Evolutionary conservation across 2,797 vertebrate genomes (phyloP).

Genomic region (Lepidocolaptes lacrymiger): DNA sequence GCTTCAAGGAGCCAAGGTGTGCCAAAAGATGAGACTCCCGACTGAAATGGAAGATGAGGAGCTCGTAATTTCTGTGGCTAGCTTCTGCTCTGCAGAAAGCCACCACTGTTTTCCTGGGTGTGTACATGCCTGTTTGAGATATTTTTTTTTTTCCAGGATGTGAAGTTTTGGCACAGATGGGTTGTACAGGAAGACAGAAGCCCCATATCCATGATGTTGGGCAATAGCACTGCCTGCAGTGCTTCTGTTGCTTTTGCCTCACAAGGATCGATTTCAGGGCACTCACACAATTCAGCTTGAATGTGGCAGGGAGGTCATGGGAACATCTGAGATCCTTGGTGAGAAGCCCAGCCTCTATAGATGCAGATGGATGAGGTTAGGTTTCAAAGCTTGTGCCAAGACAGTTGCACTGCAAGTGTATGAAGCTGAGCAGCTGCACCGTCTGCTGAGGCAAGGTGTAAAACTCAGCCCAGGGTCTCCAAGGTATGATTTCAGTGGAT

Average conservation of each 20-base stretch:
- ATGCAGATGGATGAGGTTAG: accelerated
- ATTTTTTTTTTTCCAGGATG: neutral
- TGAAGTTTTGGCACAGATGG: neutral
- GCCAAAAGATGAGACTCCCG: neutral
- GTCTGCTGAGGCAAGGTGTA: neutral
- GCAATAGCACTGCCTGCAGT: neutral
- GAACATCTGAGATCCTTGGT: neutral
- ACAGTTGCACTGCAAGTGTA: accelerated
- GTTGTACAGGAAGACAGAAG: neutral
- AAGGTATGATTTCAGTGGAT: neutral
- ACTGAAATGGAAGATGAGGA: neutral
- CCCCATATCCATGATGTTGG: too few relatives aligned
- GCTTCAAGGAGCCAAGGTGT: neutral
- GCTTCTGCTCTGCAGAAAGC: neutral
- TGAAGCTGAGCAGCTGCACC: neutral
- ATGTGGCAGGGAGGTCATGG: accelerated
- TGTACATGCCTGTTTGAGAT: neutral
- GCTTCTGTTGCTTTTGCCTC: neutral
- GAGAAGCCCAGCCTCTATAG: neutral
- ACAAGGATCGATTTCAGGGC: accelerated
- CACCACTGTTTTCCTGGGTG: neutral
- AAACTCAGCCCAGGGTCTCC: neutral
- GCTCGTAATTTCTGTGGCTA: neutral
- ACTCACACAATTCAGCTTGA: neutral
- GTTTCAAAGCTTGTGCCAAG: neutral